phyloP scores from a whole-genome alignment of 2,797 vertebrate genomes.

The Sebastes glaucus region DNA sequence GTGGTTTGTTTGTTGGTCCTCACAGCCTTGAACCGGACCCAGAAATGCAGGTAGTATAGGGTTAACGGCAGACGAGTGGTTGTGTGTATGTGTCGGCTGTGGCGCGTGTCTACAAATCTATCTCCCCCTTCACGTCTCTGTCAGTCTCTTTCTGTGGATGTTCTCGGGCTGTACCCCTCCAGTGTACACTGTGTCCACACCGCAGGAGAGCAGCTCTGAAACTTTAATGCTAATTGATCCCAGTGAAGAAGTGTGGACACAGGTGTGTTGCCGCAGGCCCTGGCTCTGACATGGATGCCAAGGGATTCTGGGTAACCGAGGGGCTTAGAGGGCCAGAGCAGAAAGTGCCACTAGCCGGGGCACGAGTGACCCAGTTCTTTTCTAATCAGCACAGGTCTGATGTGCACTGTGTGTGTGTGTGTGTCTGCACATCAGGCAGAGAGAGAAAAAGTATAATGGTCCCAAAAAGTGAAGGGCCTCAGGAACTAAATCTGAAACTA shows the following conservation, averaged over 20 bases:
- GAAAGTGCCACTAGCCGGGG: slow-evolving; percentile 62
- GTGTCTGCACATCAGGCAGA: slow-evolving; percentile 25
- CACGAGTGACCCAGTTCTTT: slow-evolving; percentile 75
- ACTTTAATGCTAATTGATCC: slow-evolving; percentile 87
- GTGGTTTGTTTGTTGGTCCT: not conserved
- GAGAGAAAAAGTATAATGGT: slow-evolving; percentile 29
- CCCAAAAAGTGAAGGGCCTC: slow-evolving; percentile 11
- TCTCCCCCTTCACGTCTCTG: slow-evolving; percentile 42
- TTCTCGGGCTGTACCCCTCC: slow-evolving; percentile 64
- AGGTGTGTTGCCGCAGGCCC: slow-evolving; percentile 81
- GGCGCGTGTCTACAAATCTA: slow-evolving; percentile 51
- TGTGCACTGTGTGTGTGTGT: slow-evolving; percentile 36
- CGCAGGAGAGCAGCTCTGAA: slow-evolving; percentile 65
- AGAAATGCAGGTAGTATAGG: not conserved
- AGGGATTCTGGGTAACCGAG: slow-evolving; percentile 71
- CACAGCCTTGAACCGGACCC: not conserved
- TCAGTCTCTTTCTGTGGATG: slow-evolving; percentile 57
- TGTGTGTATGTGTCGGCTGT: slow-evolving; percentile 2
- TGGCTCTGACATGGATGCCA: slow-evolving; percentile 67
- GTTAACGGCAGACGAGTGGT: not conserved
- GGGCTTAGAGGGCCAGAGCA: slow-evolving; percentile 62
- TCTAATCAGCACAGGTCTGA: slow-evolving; percentile 72
- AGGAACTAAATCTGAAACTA: slow-evolving; percentile 20
- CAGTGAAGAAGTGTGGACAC: slow-evolving; percentile 80
- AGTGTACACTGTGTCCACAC: slow-evolving; percentile 72